Base-by-base conservation (phyloP, 2,888 invertebrate species). In the Sinopyrophorus schimmeli region DNA sequence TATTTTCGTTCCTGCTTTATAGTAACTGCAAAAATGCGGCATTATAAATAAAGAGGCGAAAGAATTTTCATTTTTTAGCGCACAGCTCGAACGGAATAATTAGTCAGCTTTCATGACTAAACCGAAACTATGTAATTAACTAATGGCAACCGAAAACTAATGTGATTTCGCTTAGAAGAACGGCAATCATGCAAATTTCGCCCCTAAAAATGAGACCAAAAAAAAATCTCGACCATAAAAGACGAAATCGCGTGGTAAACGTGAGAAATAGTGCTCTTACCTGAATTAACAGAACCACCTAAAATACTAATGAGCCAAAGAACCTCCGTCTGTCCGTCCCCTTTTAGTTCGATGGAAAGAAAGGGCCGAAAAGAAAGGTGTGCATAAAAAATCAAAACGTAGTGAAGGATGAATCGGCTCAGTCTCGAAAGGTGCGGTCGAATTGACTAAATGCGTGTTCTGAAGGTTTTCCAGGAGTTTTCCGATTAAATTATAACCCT, bases 391-490 rank as follows among this genome's bases (percentile, higher is more conserved):
- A 50, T 44, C 44, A 51, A 31, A 15, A 16, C 23, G 23, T n/a
- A 15, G 27, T n/a, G n/a, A n/a, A 18, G 31, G 18, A 31, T 43
- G 16, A 35, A 46, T 46, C 28, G 40, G 46, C 26, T 10, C 12
- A 34, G 42, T 42, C 28, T 51, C 30, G 27, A 35, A 54, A 63
- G 67, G 69, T 62, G 67, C 57, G 68, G 69, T 59, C 61, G 59
- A 66, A 70, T 69, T 69, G 69, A 68, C 67, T 67, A 70, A 69
- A 71, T 70, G 73, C 71, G 71, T 72, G 72, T 64, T 65, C 54
- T 40, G 62, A 64, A 64, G 68, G 62, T 64, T 70, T 67, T 68
- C 62, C 52, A 53, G 26, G 64, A 63, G 57, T 60, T 66, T 70
- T 67, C 63, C 67, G 67, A 70, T 71, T 72, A 70, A 71, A 71